Base-by-base conservation (phyloP, 2,797 vertebrate genomes). In the Hapalemur alaotrensis region DNA sequence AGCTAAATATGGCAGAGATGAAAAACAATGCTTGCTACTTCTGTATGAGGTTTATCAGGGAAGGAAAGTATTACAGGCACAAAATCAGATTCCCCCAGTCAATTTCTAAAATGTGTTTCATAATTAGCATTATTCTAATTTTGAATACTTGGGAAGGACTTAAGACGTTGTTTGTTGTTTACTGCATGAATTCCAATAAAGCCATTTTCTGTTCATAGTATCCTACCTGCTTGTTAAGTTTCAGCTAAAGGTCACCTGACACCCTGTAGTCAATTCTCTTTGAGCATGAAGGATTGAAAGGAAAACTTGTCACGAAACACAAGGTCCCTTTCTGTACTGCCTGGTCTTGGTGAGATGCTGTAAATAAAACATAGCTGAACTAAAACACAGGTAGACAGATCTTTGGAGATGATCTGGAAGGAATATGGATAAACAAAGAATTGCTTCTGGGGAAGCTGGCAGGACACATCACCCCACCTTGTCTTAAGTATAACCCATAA, bases 341-440 rank as follows among this genome's bases (percentile, higher is more conserved):
- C 95, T 97, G 86, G 95, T 97, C 97, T 98, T 81, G 5, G 96
- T 91, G 96, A 98, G 94, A 97, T 41, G 85, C 84, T 50, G 92
- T 98, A 97, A 98, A 98, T 98, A 98, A 98, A 98, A 98, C 97
- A 98, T 95, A 73, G 95, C 65, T 63, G 96, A 96, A 98, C 93
- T 85, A 94, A 98, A 98, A 97, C 78, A 89, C 20, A 97, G 95
- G 97, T 83, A 95, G 97, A 95, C 91, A 97, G 90, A 93, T 97
- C 95, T 97, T 98, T 97, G 98, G 97, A 93, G 90, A 97, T 59
- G 63, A 95, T 88, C 78, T 97, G 89, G 95, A 97, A 97, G 95
- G 97, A 98, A 97, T 81, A 52, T 43, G 73, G 80, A 57, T 90
- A 92, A 97, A 97, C 65, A 97, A 98, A 96, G 89, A 95, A 93